Conservation (phyloP, 1,140 invertebrate species). For the Zaprionus capensis region DNA sequence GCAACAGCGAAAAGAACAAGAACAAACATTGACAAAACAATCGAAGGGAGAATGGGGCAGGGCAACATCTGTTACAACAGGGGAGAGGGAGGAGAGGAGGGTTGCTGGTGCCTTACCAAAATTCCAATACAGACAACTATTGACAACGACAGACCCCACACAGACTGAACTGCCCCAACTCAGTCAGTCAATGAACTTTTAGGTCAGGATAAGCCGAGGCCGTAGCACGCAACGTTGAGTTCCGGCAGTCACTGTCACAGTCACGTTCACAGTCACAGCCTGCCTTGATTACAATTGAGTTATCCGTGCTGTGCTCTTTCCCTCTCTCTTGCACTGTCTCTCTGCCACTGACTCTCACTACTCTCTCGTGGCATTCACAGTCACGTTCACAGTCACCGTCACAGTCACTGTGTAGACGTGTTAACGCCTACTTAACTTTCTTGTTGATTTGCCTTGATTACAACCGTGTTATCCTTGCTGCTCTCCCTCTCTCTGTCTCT, state of each 20-base stretch:
- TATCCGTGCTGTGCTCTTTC: no score
- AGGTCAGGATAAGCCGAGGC: constrained; percentile 47
- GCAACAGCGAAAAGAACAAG: constrained; percentile 19
- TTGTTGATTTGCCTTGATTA: constrained; percentile 17
- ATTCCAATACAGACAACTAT: constrained; percentile 58
- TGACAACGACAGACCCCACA: constrained; percentile 19
- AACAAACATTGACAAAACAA: constrained; percentile 72
- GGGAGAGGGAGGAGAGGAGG: neutral
- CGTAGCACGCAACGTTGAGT: constrained; percentile 52
- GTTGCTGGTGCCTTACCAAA: constrained; percentile 19
- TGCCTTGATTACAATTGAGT: no score
- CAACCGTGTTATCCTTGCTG: neutral
- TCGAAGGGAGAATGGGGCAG: constrained; percentile 28
- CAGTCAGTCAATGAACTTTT: constrained; percentile 77
- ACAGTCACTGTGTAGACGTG: constrained; percentile 4
- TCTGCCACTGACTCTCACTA: no score
- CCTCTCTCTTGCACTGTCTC: no score
- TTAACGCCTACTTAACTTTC: constrained; percentile 19
- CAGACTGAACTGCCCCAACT: constrained; percentile 48
- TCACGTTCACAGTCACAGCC: constrained; percentile 14
- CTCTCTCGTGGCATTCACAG: neutral
- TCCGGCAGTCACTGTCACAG: constrained; percentile 5
- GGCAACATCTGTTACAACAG: constrained; percentile 54
- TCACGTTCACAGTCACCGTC: neutral
- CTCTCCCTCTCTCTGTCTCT: neutral